A percentile compares a stretch with the other conserved stretches of the same genome.
These are phyloP conservation scores for Hemicentrotus pulcherrimus DNA, from an alignment of 35 echinoderm and acorn worm species.

Conservation along the genomic window DNA sequence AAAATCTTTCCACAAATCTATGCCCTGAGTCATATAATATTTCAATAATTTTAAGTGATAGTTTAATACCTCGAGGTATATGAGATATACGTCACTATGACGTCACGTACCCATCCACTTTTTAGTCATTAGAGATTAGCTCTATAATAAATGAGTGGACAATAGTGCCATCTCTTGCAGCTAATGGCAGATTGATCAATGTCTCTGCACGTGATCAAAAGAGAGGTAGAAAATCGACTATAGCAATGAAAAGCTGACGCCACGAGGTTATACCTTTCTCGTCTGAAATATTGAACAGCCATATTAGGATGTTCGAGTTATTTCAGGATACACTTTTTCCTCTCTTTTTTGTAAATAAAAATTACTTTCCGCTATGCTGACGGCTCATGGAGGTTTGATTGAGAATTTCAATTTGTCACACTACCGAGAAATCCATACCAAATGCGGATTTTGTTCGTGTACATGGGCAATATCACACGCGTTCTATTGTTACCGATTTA, in stretches of 20 bases:
- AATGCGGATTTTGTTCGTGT: not conserved
- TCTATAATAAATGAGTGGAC: not conserved
- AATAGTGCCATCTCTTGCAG: not conserved
- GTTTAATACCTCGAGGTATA: not conserved
- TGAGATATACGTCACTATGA: not conserved
- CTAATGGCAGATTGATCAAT: not conserved
- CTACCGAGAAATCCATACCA: not conserved
- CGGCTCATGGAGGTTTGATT: not conserved
- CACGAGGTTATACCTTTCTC: not conserved
- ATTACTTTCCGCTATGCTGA: not conserved
- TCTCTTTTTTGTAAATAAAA: not conserved
- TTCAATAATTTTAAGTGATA: not conserved
- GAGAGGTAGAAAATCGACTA: not conserved
- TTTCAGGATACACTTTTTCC: not conserved
- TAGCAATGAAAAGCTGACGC: not conserved
- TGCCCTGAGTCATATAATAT: not conserved
- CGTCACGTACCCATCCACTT: not conserved
- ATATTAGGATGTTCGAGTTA: not conserved
- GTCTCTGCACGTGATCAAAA: not conserved
- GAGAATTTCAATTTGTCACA: slow-evolving; percentile 13
- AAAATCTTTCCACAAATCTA: not conserved
- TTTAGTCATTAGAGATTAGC: not conserved
- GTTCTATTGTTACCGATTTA: not conserved
- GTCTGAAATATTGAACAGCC: not conserved
- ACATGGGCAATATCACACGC: not conserved